Conservation (phyloP, 2,113 vertebrate species). For the Prionailurus viverrinus region DNA sequence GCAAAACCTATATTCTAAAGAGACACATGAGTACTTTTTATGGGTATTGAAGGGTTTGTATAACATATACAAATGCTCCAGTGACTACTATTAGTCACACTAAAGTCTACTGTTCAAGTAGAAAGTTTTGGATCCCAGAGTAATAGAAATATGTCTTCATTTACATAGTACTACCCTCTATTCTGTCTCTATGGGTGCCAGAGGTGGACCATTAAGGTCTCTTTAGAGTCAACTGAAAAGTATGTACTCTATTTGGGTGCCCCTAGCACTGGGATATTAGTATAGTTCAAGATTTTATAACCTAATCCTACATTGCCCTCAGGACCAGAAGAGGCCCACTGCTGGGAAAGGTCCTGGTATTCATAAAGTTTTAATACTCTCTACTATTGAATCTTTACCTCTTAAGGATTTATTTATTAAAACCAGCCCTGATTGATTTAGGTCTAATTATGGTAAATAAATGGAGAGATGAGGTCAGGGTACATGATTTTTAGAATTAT, state of each 20-base stretch:
- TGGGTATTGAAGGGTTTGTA: not conserved
- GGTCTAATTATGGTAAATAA: not conserved
- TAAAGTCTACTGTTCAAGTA: not conserved
- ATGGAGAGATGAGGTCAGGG: not conserved
- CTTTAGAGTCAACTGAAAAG: not conserved
- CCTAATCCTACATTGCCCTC: not conserved
- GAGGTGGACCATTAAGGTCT: not conserved
- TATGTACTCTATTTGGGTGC: not conserved
- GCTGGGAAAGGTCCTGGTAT: not conserved
- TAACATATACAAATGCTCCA: not conserved
- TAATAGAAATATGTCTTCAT: not conserved
- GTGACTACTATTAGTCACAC: not conserved
- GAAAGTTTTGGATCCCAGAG: not conserved
- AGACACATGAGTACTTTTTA: not conserved
- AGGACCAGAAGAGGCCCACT: not conserved
- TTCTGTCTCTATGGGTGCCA: not conserved
- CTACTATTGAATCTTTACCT: not conserved
- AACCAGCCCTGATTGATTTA: not conserved
- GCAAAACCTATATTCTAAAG: not conserved
- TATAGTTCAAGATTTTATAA: not conserved
- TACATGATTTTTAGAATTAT: not conserved
- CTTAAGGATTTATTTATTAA: slow-evolving; percentile 27
- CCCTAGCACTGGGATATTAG: too few species aligned
- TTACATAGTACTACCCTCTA: not conserved
- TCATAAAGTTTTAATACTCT: slow-evolving; percentile 2